phyloP scores from a whole-genome alignment of 2,888 invertebrate species.

The Fragum sueziense region DNA sequence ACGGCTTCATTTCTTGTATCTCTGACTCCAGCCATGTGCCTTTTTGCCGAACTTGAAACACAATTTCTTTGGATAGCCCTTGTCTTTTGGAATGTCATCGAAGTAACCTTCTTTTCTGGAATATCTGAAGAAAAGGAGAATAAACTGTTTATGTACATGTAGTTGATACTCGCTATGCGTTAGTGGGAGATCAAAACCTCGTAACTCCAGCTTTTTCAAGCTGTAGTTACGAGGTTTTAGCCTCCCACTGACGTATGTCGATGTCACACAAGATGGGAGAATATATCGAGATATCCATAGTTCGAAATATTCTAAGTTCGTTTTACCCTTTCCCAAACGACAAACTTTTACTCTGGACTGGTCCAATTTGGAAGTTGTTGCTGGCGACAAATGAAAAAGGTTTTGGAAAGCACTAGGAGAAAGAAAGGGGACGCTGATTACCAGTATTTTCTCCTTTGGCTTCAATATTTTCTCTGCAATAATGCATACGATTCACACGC shows the following conservation, averaged over 20 bases:
- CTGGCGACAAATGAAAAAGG: not conserved
- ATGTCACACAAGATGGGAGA: too few relatives aligned
- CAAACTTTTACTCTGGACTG: not conserved
- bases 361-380: too few relatives aligned
- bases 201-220: too few relatives aligned
- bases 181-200: too few relatives aligned
- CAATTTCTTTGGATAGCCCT: slow-evolving; percentile 80
- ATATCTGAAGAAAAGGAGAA: slow-evolving; percentile 73
- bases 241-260: too few relatives aligned
- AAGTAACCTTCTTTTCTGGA: slow-evolving; percentile 79
- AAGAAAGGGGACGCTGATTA: not conserved
- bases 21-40: slow-evolving; percentile 73
- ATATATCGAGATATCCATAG: not conserved
- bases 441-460: not conserved
- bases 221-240: too few relatives aligned
- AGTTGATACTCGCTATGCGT: too few relatives aligned
- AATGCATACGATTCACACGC: not conserved
- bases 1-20: slow-evolving; percentile 21
- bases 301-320: not conserved
- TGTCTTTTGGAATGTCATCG: slow-evolving; percentile 77
- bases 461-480: not conserved
- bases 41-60: slow-evolving; percentile 81
- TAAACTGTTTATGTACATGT: too few relatives aligned
- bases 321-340: not conserved
- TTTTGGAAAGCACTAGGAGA: not conserved